A percentile compares a stretch with the other conserved stretches of the same genome.
phyloP scores from a whole-genome alignment of 2,888 invertebrate species.

The Hypsopygia costalis region DNA sequence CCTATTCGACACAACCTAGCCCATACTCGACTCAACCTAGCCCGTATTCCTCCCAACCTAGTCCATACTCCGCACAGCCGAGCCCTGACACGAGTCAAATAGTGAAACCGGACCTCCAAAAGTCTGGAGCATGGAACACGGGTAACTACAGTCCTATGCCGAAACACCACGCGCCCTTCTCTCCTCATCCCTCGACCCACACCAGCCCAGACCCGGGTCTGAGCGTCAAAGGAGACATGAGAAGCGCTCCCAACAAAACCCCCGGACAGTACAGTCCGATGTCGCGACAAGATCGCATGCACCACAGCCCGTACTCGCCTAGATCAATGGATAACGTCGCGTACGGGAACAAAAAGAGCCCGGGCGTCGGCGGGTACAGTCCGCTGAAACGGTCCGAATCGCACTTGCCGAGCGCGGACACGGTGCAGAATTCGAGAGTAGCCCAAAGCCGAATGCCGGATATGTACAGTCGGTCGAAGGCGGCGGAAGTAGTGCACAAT shows the following conservation, averaged over 20 bases:
- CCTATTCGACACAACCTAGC: conserved; percentile 69
- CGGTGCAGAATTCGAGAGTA: conserved; percentile 40
- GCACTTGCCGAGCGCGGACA: conserved; percentile 62
- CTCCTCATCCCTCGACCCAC: conserved; percentile 68
- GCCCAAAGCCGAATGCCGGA: conserved; percentile 43
- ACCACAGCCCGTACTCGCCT: conserved; percentile 68
- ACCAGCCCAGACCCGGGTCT: conserved; percentile 65
- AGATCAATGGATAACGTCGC: conserved; percentile 54
- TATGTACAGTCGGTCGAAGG: conserved; percentile 46
- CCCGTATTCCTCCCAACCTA: conserved; percentile 71
- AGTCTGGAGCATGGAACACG: conserved; percentile 64
- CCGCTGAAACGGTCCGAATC: conserved; percentile 62
- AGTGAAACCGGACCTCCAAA: conserved; percentile 61
- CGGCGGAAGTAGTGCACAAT: conserved; percentile 44
- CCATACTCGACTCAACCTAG: conserved; percentile 70
- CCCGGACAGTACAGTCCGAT: conserved; percentile 70
- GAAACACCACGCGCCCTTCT: conserved; percentile 69
- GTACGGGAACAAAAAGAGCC: conserved; percentile 62
- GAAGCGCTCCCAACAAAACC: conserved; percentile 56
- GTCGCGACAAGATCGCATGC: conserved; percentile 64
- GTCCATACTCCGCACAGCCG: conserved; percentile 70
- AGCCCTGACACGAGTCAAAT: conserved; percentile 75
- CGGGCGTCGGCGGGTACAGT: conserved; percentile 64
- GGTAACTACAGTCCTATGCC: conserved; percentile 73
- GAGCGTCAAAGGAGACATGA: conserved; percentile 53